Evolutionary conservation across 2,797 vertebrate species (phyloP).

Genomic region (Nyctalus aviator): DNA sequence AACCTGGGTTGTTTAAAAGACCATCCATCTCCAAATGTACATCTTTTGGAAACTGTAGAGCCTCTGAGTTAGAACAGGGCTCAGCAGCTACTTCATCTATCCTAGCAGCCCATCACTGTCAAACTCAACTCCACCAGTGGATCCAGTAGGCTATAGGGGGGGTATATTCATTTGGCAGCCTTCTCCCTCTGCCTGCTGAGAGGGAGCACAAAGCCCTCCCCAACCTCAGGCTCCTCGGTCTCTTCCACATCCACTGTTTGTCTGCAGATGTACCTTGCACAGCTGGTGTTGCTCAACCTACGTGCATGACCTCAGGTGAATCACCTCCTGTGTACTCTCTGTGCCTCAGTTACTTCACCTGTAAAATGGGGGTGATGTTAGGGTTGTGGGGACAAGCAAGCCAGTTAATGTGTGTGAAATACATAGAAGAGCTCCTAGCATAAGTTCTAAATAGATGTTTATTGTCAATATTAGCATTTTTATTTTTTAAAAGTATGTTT

Average conservation of each 20-base stretch:
- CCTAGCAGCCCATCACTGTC: no score
- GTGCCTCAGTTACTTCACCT: background rate
- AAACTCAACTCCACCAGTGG: background rate
- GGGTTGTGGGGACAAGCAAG: background rate
- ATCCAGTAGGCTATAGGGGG: background rate
- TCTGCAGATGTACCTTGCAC: background rate
- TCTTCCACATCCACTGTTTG: background rate
- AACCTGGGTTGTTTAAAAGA: background rate
- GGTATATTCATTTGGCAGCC: background rate
- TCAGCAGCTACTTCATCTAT: background rate
- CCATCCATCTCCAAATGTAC: background rate
- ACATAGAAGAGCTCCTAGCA: background rate
- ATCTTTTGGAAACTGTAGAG: background rate
- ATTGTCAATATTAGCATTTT: conserved; percentile 9
- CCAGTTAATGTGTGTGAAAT: background rate
- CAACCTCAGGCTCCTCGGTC: background rate
- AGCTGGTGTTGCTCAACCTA: background rate
- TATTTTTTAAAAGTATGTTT: background rate
- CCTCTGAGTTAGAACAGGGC: background rate
- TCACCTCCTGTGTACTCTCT: background rate
- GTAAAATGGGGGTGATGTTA: background rate
- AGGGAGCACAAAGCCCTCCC: background rate
- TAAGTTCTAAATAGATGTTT: background rate
- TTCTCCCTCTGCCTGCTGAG: background rate
- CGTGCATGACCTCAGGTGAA: accelerated